These are phyloP conservation scores for Pocillopora grandis DNA, from an alignment of 92 coral and sea anemone species.

Conservation along the genomic window DNA sequence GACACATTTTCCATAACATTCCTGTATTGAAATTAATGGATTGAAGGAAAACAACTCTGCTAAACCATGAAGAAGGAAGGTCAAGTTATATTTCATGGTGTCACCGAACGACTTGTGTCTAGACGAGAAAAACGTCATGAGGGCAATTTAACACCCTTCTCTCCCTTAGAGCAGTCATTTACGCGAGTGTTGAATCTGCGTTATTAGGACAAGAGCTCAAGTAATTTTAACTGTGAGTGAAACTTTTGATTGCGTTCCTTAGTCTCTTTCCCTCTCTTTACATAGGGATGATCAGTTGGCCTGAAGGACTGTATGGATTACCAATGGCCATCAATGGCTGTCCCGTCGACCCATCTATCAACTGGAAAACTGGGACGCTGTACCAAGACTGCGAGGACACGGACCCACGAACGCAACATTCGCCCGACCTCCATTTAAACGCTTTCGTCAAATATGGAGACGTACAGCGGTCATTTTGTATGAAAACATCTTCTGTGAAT, in stretches of 20 bases:
- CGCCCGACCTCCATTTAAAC: slow-evolving; percentile 47
- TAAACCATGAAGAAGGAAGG: too few relatives aligned
- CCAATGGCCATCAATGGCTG: slow-evolving; percentile 63
- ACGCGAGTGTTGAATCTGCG: too few relatives aligned
- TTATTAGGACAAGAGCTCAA: too few relatives aligned
- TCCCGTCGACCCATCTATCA: slow-evolving; percentile 36
- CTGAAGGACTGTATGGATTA: slow-evolving; percentile 60
- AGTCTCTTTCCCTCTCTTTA: background rate
- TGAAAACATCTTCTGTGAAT: slow-evolving; percentile 33
- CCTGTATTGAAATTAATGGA: too few relatives aligned
- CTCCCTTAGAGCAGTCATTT: too few relatives aligned
- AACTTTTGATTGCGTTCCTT: background rate
- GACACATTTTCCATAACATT: too few relatives aligned
- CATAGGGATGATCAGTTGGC: slow-evolving; percentile 40
- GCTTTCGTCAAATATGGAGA: slow-evolving; percentile 49
- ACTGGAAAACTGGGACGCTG: slow-evolving; percentile 58
- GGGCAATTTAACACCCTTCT: too few relatives aligned
- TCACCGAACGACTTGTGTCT: background rate
- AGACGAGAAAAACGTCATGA: too few relatives aligned
- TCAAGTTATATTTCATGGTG: too few relatives aligned
- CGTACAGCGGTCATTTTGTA: slow-evolving; percentile 64
- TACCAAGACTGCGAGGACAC: slow-evolving; percentile 71
- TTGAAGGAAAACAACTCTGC: too few relatives aligned
- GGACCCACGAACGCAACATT: slow-evolving; percentile 48
- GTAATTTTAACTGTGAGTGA: too few relatives aligned